Evolutionary conservation across 2,888 invertebrate species (phyloP), one percentile per base, ranked within the genome.

Genomic region (Tachina fera): DNA sequence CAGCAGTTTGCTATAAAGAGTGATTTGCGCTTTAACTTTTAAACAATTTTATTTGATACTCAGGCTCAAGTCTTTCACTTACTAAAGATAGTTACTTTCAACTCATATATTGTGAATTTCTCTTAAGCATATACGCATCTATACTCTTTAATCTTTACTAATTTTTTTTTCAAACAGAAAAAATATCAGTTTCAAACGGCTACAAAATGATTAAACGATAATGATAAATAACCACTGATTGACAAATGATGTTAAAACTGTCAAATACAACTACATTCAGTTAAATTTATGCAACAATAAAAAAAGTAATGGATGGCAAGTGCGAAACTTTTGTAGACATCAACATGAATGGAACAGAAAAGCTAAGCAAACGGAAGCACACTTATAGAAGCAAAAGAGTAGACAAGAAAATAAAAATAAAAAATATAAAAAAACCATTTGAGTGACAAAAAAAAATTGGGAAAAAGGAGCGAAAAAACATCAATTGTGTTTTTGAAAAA

Each of bases 171-270:
- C 16, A 9, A 13, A 10, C 31, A 16, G 14, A 39, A 19, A 51
- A 31, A n/a, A 63, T 22, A 31, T 43, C 79, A 39, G n/a, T 22
- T 41, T 1, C 53, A 67, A 65, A 47, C 43, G 60, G 11, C 41
- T 51, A 76, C 58, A 51, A 70, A 78, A 86, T 76, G 75, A 86
- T 80, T 80, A 72, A 86, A 86, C 76, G 86, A 83, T 86, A 83
- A 86, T 86, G 83, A 83, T 80, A 83, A 80, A 86, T 80, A 83
- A 86, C 86, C 86, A 67, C 72, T 83, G 86, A 86, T 83, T 86
- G 86, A 86, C 86, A 86, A 86, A 86, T 83, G 86, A 86, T 86
- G 86, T 77, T 79, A 83, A 72, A 80, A 76, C 76, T 76, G 83
- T 80, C 86, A 86, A 61, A 76, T 79, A 67, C 83, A 83, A 80